Conservation (phyloP, 1,140 invertebrate species). For the Uloborus diversus region DNA sequence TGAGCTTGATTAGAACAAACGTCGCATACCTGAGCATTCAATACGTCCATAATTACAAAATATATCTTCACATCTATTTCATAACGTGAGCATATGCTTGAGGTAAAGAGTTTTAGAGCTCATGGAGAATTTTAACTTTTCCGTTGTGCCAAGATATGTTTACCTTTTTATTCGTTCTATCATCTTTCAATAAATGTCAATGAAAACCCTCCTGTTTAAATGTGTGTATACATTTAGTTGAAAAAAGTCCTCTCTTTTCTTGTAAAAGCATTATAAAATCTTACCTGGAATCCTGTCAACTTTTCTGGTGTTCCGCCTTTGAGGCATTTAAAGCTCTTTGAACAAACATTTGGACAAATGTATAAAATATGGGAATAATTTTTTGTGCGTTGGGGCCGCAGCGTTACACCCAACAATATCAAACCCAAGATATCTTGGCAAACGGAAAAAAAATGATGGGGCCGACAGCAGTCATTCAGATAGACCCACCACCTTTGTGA, state of each 20-base stretch:
- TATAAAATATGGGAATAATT: slow-evolving; percentile 38
- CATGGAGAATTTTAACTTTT: too few relatives aligned
- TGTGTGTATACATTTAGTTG: too few relatives aligned
- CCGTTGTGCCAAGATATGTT: slow-evolving; percentile 33
- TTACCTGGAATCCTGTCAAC: slow-evolving; percentile 29
- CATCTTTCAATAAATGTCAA: slow-evolving; percentile 34
- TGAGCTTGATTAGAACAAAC: background rate
- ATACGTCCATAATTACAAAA: too few relatives aligned
- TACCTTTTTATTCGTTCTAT: slow-evolving; percentile 28
- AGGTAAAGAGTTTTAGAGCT: too few relatives aligned
- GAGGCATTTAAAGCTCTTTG: slow-evolving; percentile 43
- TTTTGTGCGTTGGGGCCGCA: slow-evolving; percentile 52
- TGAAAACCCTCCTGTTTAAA: background rate
- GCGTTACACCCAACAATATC: slow-evolving; percentile 47
- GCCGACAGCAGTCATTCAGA: background rate
- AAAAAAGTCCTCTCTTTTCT: slow-evolving; percentile 27
- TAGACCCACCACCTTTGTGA: slow-evolving; percentile 28
- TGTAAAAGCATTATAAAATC: slow-evolving; percentile 43
- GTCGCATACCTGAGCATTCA: background rate
- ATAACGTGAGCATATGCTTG: too few relatives aligned
- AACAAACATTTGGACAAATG: slow-evolving; percentile 21
- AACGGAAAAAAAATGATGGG: background rate
- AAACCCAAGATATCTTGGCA: slow-evolving; percentile 15
- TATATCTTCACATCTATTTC: too few relatives aligned
- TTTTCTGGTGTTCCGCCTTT: slow-evolving; percentile 49